Conservation (phyloP, 2,797 vertebrate species). For the Arrhamphus sclerolepis region DNA sequence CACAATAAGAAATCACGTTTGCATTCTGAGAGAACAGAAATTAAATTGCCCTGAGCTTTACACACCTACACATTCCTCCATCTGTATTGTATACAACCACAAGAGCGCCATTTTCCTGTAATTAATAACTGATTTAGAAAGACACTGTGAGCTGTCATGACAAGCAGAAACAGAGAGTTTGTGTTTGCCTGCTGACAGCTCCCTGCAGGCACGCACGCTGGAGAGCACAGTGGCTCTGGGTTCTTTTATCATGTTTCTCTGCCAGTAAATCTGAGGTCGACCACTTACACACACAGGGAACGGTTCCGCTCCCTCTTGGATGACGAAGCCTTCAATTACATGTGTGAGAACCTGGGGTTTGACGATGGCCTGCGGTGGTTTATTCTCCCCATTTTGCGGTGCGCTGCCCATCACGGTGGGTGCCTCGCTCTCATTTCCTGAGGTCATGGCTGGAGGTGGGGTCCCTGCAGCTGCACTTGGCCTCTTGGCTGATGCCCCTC, state of each 20-base stretch:
- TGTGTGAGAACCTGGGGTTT: constrained; percentile 98
- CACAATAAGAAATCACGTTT: constrained; percentile 11
- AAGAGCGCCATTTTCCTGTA: constrained; percentile 22
- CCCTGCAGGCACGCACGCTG: constrained; percentile 50
- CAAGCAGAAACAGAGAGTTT: constrained; percentile 33
- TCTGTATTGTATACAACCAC: constrained; percentile 28
- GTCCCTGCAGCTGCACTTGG: constrained; percentile 75
- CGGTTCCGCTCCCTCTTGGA: constrained; percentile 97
- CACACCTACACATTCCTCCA: constrained; percentile 19
- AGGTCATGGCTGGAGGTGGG: constrained; percentile 86
- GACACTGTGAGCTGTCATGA: constrained; percentile 46
- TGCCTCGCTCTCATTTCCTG: constrained; percentile 88
- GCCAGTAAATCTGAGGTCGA: constrained; percentile 11
- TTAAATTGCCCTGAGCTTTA: constrained; percentile 17
- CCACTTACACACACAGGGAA: constrained; percentile 89
- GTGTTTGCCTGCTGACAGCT: constrained; percentile 58
- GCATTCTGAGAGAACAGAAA: neutral
- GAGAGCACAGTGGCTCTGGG: constrained; percentile 27
- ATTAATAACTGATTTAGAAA: constrained; percentile 54
- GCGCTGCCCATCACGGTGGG: constrained; percentile 85
- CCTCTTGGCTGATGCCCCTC: constrained; percentile 79
- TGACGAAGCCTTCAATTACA: constrained; percentile 98
- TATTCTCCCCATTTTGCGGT: constrained; percentile 93
- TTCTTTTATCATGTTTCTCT: constrained; percentile 47
- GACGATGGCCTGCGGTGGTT: constrained; percentile 95